phyloP scores from a whole-genome alignment of 64 coral and sea anemone genomes.

The Montipora sp. region DNA sequence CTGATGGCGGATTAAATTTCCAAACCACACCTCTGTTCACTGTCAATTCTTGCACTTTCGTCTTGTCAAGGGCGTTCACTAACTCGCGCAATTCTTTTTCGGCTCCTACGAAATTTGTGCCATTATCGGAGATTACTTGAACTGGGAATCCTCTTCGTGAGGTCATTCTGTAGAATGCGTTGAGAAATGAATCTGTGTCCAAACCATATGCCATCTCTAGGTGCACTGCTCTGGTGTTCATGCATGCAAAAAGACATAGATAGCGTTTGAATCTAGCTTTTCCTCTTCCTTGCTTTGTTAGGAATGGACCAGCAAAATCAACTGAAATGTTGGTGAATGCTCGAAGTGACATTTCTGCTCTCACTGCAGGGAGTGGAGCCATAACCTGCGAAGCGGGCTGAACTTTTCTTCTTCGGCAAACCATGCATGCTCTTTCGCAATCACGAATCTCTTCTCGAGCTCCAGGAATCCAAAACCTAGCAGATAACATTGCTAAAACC shows the following conservation, averaged over 20 bases:
- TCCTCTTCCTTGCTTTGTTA: constrained; percentile 51
- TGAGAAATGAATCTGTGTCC: too few relatives aligned
- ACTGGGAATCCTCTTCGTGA: neutral
- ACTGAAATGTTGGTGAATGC: neutral
- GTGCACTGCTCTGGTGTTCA: constrained; percentile 19
- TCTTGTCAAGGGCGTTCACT: constrained; percentile 26
- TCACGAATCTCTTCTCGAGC: too few relatives aligned
- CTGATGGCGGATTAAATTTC: constrained; percentile 40
- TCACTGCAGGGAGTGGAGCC: too few relatives aligned
- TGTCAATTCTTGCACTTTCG: constrained; percentile 28
- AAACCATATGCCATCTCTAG: too few relatives aligned
- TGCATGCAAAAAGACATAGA: constrained; percentile 27
- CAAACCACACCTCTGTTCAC: constrained; percentile 11
- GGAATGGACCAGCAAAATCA: constrained; percentile 42
- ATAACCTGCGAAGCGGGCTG: too few relatives aligned
- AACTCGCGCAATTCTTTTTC: constrained; percentile 21
- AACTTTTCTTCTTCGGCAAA: too few relatives aligned
- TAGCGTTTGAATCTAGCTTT: constrained; percentile 14
- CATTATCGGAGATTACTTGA: constrained; percentile 36
- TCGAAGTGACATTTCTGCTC: too few relatives aligned
- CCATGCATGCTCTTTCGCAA: too few relatives aligned
- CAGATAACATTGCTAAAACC: too few relatives aligned
- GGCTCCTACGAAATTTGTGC: constrained; percentile 23
- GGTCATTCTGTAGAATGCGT: neutral
- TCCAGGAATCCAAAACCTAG: too few relatives aligned